Conservation (phyloP, 2,797 vertebrate genomes). For the Gallirallus australis region DNA sequence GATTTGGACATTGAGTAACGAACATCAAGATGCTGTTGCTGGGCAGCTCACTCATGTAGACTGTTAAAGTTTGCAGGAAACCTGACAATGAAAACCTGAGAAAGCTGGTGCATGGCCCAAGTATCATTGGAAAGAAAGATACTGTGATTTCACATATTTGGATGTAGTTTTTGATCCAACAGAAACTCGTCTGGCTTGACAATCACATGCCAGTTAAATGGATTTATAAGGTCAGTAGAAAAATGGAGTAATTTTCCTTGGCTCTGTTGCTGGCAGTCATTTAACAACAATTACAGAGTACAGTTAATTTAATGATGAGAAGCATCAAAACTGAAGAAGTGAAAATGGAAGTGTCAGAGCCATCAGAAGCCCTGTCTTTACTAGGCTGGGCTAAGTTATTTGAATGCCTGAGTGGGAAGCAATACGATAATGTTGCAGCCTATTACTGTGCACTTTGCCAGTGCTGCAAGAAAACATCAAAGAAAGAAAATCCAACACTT, state of each 20-base stretch:
- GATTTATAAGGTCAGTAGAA: constrained; percentile 59
- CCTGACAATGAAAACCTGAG: not conserved
- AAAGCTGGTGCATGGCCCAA: not conserved
- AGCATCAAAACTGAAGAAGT: constrained; percentile 61
- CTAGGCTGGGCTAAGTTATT: not conserved
- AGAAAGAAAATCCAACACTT: constrained; percentile 55
- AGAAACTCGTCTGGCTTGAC: constrained; percentile 56
- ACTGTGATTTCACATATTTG: not conserved
- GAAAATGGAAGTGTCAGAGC: constrained; percentile 78
- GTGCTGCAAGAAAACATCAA: constrained; percentile 60
- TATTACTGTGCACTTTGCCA: constrained; percentile 47
- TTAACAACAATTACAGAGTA: constrained; percentile 67
- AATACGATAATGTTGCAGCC: constrained; percentile 16
- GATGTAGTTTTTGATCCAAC: constrained; percentile 19
- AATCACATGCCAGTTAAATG: constrained; percentile 55
- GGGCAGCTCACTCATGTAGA: not conserved
- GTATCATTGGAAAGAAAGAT: not conserved
- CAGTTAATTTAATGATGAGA: constrained; percentile 72
- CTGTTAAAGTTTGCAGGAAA: not conserved
- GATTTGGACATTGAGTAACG: not conserved
- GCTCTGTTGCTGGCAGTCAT: constrained; percentile 52
- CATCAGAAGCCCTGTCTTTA: constrained; percentile 30
- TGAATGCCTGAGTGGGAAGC: not conserved
- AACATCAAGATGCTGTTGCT: not conserved
- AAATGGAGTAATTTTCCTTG: constrained; percentile 61